Evolutionary conservation across 2,113 vertebrate species (phyloP).

Genomic region (Hystrix brachyura): DNA sequence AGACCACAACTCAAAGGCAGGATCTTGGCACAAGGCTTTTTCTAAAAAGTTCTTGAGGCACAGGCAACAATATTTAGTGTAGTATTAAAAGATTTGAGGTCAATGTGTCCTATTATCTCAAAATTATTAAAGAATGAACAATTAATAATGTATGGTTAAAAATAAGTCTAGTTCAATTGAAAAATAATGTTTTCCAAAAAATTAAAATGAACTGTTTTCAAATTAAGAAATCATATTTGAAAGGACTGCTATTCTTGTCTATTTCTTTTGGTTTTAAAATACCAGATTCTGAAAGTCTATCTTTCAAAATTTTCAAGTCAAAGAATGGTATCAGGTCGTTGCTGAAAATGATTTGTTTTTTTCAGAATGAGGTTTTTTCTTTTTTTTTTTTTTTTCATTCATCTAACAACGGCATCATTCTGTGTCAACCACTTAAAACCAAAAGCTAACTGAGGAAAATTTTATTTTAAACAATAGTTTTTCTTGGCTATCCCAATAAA

Average conservation of each 20-base stretch:
- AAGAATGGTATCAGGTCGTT: background rate
- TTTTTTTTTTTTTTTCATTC: background rate
- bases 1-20: background rate
- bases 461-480: background rate
- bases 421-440: background rate
- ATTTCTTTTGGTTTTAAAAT: background rate
- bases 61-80: background rate
- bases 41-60: background rate
- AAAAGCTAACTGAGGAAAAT: background rate
- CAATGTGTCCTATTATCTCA: background rate
- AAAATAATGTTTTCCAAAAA: background rate
- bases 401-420: background rate
- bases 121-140: background rate
- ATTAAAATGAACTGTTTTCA: background rate
- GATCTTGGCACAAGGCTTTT: background rate
- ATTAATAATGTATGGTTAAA: background rate
- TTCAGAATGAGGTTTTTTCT: conserved; percentile 32
- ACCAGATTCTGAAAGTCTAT: background rate
- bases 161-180: background rate
- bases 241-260: background rate
- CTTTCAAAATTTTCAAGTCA: conserved; percentile 9
- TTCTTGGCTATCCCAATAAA: background rate
- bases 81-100: background rate
- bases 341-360: conserved; percentile 42
- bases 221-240: conserved; percentile 28